These are phyloP conservation scores for Mactromeris polynyma DNA, from an alignment of 2,888 invertebrate genomes.

Conservation along the genomic window DNA sequence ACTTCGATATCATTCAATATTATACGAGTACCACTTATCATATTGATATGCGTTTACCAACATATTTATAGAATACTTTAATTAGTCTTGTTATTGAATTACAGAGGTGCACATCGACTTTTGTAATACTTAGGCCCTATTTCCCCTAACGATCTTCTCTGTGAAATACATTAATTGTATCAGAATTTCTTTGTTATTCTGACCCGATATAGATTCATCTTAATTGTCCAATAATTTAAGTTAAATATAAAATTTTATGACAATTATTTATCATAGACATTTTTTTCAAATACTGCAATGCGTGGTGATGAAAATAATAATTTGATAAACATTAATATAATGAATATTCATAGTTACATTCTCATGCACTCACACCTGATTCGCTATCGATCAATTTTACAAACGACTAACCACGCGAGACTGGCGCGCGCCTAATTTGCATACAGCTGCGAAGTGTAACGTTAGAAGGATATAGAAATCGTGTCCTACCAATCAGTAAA, in stretches of 20 bases:
- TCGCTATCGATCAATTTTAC: conserved; percentile 7
- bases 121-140: not conserved
- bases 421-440: conserved; percentile 62
- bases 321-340: not conserved
- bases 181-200: not conserved
- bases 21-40: not conserved
- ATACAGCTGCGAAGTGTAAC: conserved; percentile 61
- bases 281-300: not conserved
- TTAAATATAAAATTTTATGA: not conserved
- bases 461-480: not conserved
- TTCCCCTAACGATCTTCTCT: not conserved
- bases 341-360: conserved; percentile 10
- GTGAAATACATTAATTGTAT: not conserved
- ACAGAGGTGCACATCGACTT: not conserved
- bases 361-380: conserved; percentile 14
- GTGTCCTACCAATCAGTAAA: conserved; percentile 15
- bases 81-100: not conserved
- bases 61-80: not conserved
- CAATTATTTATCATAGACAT: not conserved
- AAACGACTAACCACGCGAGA: conserved; percentile 35
- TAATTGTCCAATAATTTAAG: not conserved
- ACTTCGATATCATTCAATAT: conserved; percentile 9
- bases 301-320: not conserved
- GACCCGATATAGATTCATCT: not conserved
- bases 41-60: not conserved